Evolutionary conservation across 2,888 invertebrate species (phyloP).

Genomic region (Vannuccia rotundouncinata): DNA sequence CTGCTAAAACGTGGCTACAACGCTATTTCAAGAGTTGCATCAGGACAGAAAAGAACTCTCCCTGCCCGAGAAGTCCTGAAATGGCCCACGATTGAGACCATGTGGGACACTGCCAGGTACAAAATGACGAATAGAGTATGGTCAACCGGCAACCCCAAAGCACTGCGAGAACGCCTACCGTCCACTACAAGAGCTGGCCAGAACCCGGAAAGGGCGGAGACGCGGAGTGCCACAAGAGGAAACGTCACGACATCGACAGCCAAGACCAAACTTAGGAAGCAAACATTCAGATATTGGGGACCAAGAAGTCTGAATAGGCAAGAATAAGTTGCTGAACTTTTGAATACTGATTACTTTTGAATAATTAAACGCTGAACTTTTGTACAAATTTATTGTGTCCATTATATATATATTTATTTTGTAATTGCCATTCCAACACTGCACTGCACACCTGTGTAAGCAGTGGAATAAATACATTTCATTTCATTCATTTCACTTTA

Average conservation of each 20-base stretch:
- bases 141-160: conserved; percentile 3
- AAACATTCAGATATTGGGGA: conserved; percentile 24
- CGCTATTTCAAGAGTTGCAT: conserved; percentile 14
- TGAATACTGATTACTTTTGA: background rate
- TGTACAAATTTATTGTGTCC: too few species aligned
- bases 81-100: conserved; percentile 17
- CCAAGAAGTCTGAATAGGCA: conserved; percentile 23
- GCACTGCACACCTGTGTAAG: conserved; percentile 21
- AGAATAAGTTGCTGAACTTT: background rate
- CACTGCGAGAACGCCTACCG: conserved; percentile 13
- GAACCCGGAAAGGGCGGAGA: conserved; percentile 11
- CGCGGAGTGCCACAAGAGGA: conserved; percentile 23
- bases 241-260: conserved; percentile 20
- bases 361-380: conserved; percentile 1
- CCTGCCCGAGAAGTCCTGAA: conserved; percentile 18
- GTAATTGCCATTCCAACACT: conserved; percentile 15
- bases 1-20: conserved; percentile 22
- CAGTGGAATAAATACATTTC: conserved; percentile 22
- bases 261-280: conserved; percentile 7
- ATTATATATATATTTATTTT: conserved; percentile 9
- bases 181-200: conserved; percentile 20
- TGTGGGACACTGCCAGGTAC: conserved; percentile 14
- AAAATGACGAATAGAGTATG: conserved; percentile 21
- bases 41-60: conserved; percentile 1
- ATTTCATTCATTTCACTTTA: background rate